Evolutionary conservation across 2,888 invertebrate genomes (phyloP), one percentile per base, ranked within the genome.

Genomic region (Himalopsyche anomala): DNA sequence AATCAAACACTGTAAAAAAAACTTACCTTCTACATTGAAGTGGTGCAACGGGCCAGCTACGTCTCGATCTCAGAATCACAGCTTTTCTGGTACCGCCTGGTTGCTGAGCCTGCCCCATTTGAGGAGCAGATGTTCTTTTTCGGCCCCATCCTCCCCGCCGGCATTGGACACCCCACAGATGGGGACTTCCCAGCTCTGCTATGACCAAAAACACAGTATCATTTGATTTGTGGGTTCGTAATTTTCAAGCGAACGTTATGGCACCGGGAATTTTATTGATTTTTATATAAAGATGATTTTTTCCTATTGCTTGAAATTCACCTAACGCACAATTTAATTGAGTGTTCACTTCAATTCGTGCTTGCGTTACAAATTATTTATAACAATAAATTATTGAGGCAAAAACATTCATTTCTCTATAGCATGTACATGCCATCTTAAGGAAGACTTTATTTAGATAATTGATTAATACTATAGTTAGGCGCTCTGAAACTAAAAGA

Each of bases 11-110:
- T 19, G 19, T 80, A 40, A 6, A 36, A 12, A 0, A 55, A 51
- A 90, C 91, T 91, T 91, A 95, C 95, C 96, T 95, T 92, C 95
- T 93, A 89, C 94, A 94, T 0, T 95, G 94, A 89, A 94, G 94
- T 36, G 96, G 96, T 5, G 96, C 96, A 54, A 96, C 96, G 0
- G 96, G 96, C 96, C 96, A 96, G 90, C 95, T 96, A 80, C 96
- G 92, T 40, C 96, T 92, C 79, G 95, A 95, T 84, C 96, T 93
- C 89, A 96, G 92, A 86, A 96, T 95, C 80, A 96, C 93, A 45
- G 94, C 95, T 69, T 94, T 94, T 36, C 93, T 91, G 88, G 93
- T 92, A 40, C 93, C 91, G 90, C 92, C 93, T 87, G 91, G 90
- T 56, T 93, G 93, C 19, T 62, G 80, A 17, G 84, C 88, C 84